Evolutionary conservation across 2,888 invertebrate species (phyloP), one percentile per base, ranked within the genome.

Genomic region (Alviniconcha strummeri): DNA sequence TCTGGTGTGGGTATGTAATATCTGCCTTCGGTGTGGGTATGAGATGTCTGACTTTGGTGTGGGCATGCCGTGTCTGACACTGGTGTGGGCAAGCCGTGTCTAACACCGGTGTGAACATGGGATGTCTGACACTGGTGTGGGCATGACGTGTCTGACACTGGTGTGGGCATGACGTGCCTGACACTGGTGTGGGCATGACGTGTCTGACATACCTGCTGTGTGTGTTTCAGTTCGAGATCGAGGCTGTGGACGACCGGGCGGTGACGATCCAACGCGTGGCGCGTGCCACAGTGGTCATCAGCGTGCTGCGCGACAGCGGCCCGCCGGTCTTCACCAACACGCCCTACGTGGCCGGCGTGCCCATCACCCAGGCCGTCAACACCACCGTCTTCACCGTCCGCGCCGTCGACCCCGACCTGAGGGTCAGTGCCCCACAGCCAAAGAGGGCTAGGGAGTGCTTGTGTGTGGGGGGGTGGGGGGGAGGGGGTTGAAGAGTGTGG

Each of bases 271-370:
- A 85, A 80, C 87, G 86, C 69, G 85, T 83, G 2, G 85, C 84
- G 4, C 85, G 88, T 5, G 88, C 89, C 15, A 84, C 86, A 4
- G 91, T 92, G 15, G 85, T 82, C 17, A 90, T 92, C 77, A 88
- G 56, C 19, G 88, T 92, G 5, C 86, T 85, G 52, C 72, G 89
- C n/a, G 89, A 89, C 86, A 85, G 84, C 54, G 90, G 87, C 54
- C 89, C 89, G n/a, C 91, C 92, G 5, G 85, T 84, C 67, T 91
- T 92, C 83, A 83, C 85, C 56, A 87, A 88, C 78, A 86, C 87
- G 4, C 89, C 90, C 71, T 90, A 90, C 85, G 78, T 60, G n/a
- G 86, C 86, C 17, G 85, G 85, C n/a, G 89, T 92, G 64, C 85
- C 86, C 5, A 90, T 91, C 84, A 90, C 88, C 69, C 88, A 88